Conservation (phyloP, 2,888 invertebrate genomes). For the Heliconius hortense region DNA sequence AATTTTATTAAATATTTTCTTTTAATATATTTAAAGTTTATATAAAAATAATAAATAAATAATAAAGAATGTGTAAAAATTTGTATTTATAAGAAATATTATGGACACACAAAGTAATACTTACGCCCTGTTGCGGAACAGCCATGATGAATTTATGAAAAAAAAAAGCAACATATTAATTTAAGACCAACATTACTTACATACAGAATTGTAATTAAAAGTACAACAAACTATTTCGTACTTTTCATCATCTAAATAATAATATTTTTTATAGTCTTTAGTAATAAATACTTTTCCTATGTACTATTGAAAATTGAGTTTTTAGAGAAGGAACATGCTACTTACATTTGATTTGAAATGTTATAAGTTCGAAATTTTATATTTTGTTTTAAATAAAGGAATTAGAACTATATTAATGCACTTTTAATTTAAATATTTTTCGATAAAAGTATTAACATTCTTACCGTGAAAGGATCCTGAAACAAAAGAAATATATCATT, state of each 20-base stretch:
- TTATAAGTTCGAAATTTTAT: too few species aligned
- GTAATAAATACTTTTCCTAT: too few species aligned
- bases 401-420: too few species aligned
- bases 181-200: not conserved
- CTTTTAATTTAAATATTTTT: not conserved
- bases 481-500: conserved; percentile 70
- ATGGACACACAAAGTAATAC: conserved; percentile 25
- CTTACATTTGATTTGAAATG: too few species aligned
- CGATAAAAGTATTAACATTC: conserved; percentile 44
- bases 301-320: too few species aligned
- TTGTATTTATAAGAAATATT: not conserved
- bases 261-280: too few species aligned
- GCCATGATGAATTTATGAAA: conserved; percentile 36
- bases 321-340: too few species aligned
- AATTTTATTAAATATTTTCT: not conserved
- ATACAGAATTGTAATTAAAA: not conserved
- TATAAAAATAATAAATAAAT: too few species aligned
- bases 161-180: conserved; percentile 22
- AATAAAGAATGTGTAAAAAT: too few species aligned
- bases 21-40: too few species aligned
- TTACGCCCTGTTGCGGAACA: conserved; percentile 44
- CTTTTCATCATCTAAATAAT: not conserved
- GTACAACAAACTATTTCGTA: not conserved
- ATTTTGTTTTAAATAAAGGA: too few species aligned
- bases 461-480: conserved; percentile 85